A percentile compares a stretch with the other conserved stretches of the same genome.
These are phyloP conservation scores for Drosophila maculinotata DNA, from an alignment of 2,888 invertebrate species.

Conservation along the genomic window DNA sequence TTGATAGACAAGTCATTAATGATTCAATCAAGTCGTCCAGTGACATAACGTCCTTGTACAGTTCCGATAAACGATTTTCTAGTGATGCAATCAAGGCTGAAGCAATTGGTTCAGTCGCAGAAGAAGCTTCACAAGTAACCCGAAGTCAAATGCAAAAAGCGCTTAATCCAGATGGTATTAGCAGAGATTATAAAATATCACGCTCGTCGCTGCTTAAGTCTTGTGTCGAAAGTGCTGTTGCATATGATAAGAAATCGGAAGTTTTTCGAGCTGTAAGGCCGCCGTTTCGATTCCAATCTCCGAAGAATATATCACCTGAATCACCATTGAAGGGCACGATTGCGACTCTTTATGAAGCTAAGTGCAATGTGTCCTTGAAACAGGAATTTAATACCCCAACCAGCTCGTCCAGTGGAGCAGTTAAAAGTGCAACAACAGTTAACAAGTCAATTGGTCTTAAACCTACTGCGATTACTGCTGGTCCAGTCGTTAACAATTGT, in stretches of 20 bases:
- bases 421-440: too few relatives aligned
- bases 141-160: too few relatives aligned
- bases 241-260: background rate
- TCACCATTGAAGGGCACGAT: conserved; percentile 7
- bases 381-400: background rate
- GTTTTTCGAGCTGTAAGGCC: background rate
- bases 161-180: background rate
- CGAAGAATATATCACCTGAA: background rate
- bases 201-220: too few relatives aligned
- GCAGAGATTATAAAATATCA: background rate
- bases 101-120: background rate
- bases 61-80: background rate
- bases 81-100: background rate
- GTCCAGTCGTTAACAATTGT: background rate
- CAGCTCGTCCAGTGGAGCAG: too few relatives aligned
- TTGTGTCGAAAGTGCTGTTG: background rate
- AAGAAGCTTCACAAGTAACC: background rate
- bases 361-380: background rate
- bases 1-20: background rate
- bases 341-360: background rate
- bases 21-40: background rate
- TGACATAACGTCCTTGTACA: too few relatives aligned
- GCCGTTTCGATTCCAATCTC: background rate
- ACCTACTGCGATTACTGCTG: background rate
- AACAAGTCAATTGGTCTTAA: too few relatives aligned